A percentile compares a stretch with the other conserved stretches of the same genome.
These are phyloP conservation scores for Zygothrica quintamaculata DNA, from an alignment of 2,888 invertebrate species.

Conservation along the genomic window DNA sequence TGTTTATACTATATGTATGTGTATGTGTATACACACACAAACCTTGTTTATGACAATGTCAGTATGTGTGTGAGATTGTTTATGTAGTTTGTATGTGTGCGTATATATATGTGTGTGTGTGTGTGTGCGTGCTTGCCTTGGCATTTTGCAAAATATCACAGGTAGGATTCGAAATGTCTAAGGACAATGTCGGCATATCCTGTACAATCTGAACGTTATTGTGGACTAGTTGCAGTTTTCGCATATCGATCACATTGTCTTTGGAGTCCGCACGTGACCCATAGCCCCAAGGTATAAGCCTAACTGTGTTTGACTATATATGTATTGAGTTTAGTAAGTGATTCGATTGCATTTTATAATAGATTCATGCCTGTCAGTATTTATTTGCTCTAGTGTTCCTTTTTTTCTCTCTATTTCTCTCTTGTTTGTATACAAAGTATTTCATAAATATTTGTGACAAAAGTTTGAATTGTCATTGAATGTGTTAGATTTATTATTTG, in stretches of 20 bases:
- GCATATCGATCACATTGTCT: conserved; percentile 70
- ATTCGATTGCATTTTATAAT: conserved; percentile 70
- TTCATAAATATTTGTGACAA: conserved; percentile 63
- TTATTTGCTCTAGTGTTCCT: conserved; percentile 61
- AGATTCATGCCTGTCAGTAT: conserved; percentile 55
- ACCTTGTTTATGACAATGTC: neutral
- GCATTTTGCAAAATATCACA: conserved; percentile 67
- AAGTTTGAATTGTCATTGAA: conserved; percentile 23
- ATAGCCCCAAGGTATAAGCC: conserved; percentile 7
- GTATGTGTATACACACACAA: conserved; percentile 19
- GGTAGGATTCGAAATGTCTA: conserved; percentile 59
- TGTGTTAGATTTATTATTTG: neutral
- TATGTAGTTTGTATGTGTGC: neutral
- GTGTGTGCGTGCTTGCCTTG: conserved; percentile 46
- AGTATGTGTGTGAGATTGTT: neutral
- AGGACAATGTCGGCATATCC: conserved; percentile 69
- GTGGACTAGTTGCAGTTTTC: conserved; percentile 62
- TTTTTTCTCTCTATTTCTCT: too few relatives aligned
- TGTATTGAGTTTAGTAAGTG: conserved; percentile 39
- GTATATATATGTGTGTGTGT: conserved; percentile 26
- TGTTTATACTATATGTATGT: conserved; percentile 57
- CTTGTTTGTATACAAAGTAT: conserved; percentile 49
- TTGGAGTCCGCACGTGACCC: conserved; percentile 57
- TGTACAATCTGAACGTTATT: conserved; percentile 27
- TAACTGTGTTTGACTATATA: conserved; percentile 10